Percentiles rank a stretch among this genome's conserved stretches.
Evolutionary conservation across 2,888 invertebrate genomes (phyloP).

Genomic region (Cancer borealis): DNA sequence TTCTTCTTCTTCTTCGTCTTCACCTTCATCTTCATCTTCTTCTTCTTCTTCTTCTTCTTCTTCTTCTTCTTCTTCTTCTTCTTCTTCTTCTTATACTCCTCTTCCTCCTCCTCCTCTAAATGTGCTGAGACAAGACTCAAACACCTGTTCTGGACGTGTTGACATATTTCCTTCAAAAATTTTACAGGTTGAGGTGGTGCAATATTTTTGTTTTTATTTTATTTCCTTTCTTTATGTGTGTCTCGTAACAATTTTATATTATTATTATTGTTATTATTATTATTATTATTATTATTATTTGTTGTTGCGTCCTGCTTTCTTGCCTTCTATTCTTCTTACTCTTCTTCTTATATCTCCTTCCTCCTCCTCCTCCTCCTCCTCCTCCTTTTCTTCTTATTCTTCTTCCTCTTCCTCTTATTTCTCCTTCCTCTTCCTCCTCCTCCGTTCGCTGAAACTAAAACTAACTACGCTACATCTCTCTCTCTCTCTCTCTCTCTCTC

Average conservation of each 20-base stretch:
- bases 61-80: background rate
- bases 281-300: background rate
- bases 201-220: background rate
- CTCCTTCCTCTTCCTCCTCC: background rate
- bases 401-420: too few species aligned
- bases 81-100: too few species aligned
- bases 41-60: background rate
- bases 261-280: background rate
- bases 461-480: background rate
- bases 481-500: conserved; percentile 50
- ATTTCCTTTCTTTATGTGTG: background rate
- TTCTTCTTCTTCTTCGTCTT: background rate
- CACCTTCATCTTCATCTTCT: too few species aligned
- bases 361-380: background rate
- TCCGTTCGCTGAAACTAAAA: too few species aligned
- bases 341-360: background rate
- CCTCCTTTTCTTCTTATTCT: background rate
- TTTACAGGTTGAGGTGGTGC: background rate
- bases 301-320: too few species aligned
- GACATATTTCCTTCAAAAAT: too few species aligned
- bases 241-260: background rate
- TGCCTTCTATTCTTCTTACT: background rate
- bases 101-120: too few species aligned
- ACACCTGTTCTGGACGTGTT: too few species aligned
- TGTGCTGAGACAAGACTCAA: too few species aligned